A percentile compares a stretch with the other conserved stretches of the same genome.
These are phyloP conservation scores for Chionoecetes opilio DNA, from an alignment of 1,140 invertebrate genomes.

Conservation along the genomic window DNA sequence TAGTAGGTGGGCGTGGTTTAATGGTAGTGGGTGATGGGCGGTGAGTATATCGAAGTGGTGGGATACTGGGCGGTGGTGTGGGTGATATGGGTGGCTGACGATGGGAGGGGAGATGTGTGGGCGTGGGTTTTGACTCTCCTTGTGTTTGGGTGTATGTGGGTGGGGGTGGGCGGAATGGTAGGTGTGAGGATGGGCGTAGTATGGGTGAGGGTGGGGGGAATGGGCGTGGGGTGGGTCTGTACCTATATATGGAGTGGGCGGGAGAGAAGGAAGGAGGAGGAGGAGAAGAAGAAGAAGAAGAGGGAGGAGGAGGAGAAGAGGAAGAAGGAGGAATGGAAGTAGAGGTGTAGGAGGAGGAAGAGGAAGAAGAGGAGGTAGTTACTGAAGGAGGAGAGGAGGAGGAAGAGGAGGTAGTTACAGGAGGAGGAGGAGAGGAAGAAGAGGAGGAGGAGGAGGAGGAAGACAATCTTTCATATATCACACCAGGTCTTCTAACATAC, in stretches of 20 bases:
- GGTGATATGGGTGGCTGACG: neutral
- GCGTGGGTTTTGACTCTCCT: too few species aligned
- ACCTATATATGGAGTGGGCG: neutral
- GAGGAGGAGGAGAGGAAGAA: neutral
- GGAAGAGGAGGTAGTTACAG: neutral
- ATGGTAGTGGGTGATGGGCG: conserved; percentile 43
- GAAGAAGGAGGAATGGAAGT: neutral
- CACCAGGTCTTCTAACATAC: neutral
- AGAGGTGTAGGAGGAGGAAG: neutral
- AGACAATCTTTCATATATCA: neutral
- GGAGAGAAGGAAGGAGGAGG: neutral
- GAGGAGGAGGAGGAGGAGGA: neutral
- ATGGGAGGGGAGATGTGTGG: neutral
- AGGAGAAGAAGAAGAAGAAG: neutral
- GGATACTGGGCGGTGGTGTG: conserved; percentile 33
- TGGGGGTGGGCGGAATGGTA: neutral
- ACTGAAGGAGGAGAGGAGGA: neutral
- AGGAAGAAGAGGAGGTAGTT: neutral
- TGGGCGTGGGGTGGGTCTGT: neutral
- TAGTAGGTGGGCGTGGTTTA: conserved; percentile 1
- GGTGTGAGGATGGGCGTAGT: neutral
- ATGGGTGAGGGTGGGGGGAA: neutral
- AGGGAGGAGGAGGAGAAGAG: neutral
- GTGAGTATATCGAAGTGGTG: conserved; percentile 59
- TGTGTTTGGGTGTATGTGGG: neutral